Evolutionary conservation across 2,888 invertebrate species (phyloP), one percentile per base, ranked within the genome.

Genomic region (Tachystola acroxantha): DNA sequence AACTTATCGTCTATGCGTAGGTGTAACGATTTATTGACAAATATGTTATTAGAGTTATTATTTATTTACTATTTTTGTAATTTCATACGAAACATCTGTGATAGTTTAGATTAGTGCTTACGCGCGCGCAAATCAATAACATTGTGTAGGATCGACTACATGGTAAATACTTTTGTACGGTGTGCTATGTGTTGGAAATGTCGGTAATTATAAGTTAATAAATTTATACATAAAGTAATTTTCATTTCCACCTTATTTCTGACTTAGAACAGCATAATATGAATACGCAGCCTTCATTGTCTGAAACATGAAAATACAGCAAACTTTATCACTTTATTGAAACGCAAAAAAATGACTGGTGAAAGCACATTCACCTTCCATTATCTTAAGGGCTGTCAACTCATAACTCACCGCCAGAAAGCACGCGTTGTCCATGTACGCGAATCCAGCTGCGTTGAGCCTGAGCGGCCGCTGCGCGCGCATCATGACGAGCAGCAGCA

Each of bases 361-460:
- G n/a, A n/a, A n/a, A n/a, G n/a, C n/a, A n/a, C n/a, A n/a, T n/a
- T n/a, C n/a, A n/a, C n/a, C n/a, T 16, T 16, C 16, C 16, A 16
- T 6, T 16, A 16, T 16, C n/a, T n/a, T n/a, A n/a, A n/a, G n/a
- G n/a, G n/a, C n/a, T n/a, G 16, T 16, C 16, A 4, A 16, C 16
- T 16, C 16, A 16, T 4, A 16, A 42, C 64, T 61, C 55, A 87
- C 87, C 36, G 77, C 62, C 25, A 84, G 56, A 53, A 87, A 87
- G 40, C 88, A 88, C 12, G 67, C 69, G 44, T 81, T 82, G 50
- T 87, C 77, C 70, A 88, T 78, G 34, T 76, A 57, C 2, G 82
- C 64, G 47, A 87, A 88, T 0, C 87, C 86, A 0, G 85, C 88
- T 0, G 88, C 87, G 0, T 79, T 72, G 3, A 88, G 68, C 0